Percentiles rank a stretch among this genome's conserved stretches.
Conservation (phyloP, 2,797 vertebrate genomes). For the Pseudopleuronectes americanus region DNA sequence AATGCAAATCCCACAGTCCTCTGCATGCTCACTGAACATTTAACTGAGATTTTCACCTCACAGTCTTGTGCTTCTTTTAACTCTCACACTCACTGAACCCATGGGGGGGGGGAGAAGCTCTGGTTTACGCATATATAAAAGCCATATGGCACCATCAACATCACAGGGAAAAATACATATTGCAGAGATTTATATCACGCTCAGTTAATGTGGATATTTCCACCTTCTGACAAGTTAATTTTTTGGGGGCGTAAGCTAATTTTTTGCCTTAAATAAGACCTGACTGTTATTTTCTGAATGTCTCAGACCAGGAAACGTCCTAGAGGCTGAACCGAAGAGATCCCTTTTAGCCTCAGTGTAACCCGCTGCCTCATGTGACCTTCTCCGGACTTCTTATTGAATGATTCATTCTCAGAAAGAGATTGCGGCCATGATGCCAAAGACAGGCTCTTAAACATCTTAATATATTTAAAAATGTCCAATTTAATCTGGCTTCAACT, state of each 20-base stretch:
- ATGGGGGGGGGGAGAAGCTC: conserved; percentile 38
- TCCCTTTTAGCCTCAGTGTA: conserved; percentile 51
- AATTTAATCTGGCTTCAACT: not conserved
- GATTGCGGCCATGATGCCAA: conserved; percentile 14
- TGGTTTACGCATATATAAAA: conserved; percentile 43
- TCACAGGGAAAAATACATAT: conserved; percentile 31
- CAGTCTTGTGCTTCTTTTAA: conserved; percentile 26
- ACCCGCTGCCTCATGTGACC: conserved; percentile 28
- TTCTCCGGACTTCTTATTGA: conserved; percentile 28
- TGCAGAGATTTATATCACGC: conserved; percentile 20
- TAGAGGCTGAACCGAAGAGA: conserved; percentile 44
- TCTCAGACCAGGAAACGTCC: conserved; percentile 37
- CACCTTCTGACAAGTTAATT: conserved; percentile 19
- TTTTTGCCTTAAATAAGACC: conserved; percentile 34
- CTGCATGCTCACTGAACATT: conserved; percentile 53
- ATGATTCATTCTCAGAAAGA: conserved; percentile 53
- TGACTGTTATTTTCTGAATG: conserved; percentile 47
- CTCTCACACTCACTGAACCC: conserved; percentile 30
- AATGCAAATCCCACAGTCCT: conserved; percentile 26
- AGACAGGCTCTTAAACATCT: conserved; percentile 7
- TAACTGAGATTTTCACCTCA: conserved; percentile 42
- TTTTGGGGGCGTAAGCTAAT: conserved; percentile 11
- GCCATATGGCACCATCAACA: conserved; percentile 50
- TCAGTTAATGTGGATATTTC: conserved; percentile 18
- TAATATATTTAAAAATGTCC: not conserved